These are phyloP conservation scores for Coccyzus lansbergi DNA, from an alignment of 2,797 vertebrate species.

Conservation along the genomic window DNA sequence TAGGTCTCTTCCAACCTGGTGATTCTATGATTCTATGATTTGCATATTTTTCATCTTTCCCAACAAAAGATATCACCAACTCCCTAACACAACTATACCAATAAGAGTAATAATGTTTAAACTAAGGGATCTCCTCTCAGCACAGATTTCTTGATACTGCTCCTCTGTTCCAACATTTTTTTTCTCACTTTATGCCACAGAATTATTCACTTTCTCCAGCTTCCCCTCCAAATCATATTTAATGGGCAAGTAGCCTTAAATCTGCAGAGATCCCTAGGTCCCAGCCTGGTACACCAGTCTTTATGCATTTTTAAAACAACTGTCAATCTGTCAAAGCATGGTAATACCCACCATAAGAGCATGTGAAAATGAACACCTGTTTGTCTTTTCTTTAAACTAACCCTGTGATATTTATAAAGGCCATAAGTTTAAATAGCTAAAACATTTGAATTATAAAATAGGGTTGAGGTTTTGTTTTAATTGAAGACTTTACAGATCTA, in stretches of 20 bases:
- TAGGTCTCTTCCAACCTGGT: too few relatives aligned
- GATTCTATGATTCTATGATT: too few relatives aligned
- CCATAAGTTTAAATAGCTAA: neutral
- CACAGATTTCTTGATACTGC: neutral
- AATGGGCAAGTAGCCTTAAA: neutral
- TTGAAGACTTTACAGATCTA: neutral
- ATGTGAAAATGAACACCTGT: neutral
- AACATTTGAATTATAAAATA: neutral
- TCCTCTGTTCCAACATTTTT: neutral
- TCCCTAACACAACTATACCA: neutral
- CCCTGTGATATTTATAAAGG: neutral
- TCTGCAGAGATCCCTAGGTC: neutral
- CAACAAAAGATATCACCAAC: neutral
- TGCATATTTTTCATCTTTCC: neutral
- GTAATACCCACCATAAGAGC: neutral
- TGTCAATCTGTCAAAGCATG: neutral
- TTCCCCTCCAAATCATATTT: neutral
- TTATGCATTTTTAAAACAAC: neutral
- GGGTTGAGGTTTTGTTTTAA: neutral
- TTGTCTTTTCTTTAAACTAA: neutral
- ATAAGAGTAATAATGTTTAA: neutral
- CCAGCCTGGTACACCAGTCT: neutral
- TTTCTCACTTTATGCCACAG: neutral
- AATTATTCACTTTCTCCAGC: neutral
- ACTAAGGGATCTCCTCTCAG: neutral